phyloP scores from a whole-genome alignment of 2,797 vertebrate species.

The Chiloscyllium punctatum region DNA sequence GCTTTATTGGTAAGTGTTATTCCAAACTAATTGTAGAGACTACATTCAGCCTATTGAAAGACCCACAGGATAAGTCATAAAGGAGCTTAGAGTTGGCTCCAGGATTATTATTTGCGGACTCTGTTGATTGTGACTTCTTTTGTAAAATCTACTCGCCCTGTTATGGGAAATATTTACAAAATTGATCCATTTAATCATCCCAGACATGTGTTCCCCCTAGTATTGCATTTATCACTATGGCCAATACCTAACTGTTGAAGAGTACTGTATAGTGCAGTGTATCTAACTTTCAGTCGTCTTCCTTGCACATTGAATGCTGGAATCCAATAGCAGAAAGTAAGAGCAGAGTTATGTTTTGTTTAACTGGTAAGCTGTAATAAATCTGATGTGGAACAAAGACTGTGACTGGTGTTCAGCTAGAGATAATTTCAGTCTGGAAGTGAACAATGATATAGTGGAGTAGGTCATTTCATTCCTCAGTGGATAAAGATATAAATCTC shows the following conservation, averaged over 20 bases:
- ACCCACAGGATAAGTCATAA: neutral
- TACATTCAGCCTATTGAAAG: neutral
- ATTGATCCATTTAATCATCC: neutral
- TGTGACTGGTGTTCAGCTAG: neutral
- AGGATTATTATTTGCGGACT: neutral
- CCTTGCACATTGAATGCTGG: neutral
- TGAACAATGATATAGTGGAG: neutral
- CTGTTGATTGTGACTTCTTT: neutral
- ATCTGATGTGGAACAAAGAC: neutral
- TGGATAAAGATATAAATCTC: neutral
- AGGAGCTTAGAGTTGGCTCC: neutral
- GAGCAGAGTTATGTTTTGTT: neutral
- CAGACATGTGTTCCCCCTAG: neutral
- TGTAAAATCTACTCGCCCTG: neutral
- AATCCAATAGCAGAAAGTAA: neutral
- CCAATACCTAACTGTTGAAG: neutral
- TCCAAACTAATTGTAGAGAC: neutral
- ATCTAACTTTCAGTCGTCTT: neutral
- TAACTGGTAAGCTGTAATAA: neutral
- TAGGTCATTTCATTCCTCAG: neutral
- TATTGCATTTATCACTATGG: neutral
- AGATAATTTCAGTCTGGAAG: neutral
- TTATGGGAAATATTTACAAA: neutral
- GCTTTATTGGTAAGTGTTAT: neutral
- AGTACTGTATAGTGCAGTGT: neutral